A percentile compares a stretch with the other conserved stretches of the same genome.
These are phyloP conservation scores for Drosophila phalerata DNA, from an alignment of 2,888 invertebrate genomes.

Conservation along the genomic window DNA sequence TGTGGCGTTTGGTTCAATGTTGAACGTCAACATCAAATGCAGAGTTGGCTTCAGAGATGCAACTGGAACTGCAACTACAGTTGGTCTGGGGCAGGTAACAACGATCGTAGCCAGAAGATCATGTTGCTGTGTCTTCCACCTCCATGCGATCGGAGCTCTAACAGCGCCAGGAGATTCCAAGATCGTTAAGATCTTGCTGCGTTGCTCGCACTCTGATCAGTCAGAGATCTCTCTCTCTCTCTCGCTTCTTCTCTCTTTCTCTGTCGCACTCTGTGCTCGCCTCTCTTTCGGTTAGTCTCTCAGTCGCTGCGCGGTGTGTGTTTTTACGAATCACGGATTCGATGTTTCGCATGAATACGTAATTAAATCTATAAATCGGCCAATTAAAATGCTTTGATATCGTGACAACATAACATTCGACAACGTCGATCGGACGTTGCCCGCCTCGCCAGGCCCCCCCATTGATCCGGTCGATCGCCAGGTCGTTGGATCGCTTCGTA, in stretches of 20 bases:
- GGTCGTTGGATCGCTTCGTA: constrained; percentile 15
- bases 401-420: constrained; percentile 86
- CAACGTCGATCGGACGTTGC: constrained; percentile 68
- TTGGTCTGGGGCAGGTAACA: constrained; percentile 22
- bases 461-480: constrained; percentile 24
- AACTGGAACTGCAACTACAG: constrained; percentile 19
- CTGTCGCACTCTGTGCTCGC: constrained; percentile 19
- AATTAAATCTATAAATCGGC: constrained; percentile 86
- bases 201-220: constrained; percentile 66
- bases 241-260: constrained; percentile 1
- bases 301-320: constrained; percentile 82
- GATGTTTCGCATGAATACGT: constrained; percentile 86
- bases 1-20: constrained; percentile 62
- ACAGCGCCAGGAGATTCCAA: constrained; percentile 56
- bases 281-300: constrained; percentile 24
- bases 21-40: constrained; percentile 11
- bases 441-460: constrained; percentile 25
- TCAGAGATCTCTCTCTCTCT: constrained; percentile 52
- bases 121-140: constrained; percentile 42
- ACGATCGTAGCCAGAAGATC: constrained; percentile 61
- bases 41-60: constrained; percentile 10
- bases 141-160: constrained; percentile 21
- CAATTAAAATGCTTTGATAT: constrained; percentile 86
- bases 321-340: constrained; percentile 86
- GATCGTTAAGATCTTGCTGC: constrained; percentile 79